These are phyloP conservation scores for Mallotus villosus DNA, from an alignment of 2,797 vertebrate species.

Conservation along the genomic window DNA sequence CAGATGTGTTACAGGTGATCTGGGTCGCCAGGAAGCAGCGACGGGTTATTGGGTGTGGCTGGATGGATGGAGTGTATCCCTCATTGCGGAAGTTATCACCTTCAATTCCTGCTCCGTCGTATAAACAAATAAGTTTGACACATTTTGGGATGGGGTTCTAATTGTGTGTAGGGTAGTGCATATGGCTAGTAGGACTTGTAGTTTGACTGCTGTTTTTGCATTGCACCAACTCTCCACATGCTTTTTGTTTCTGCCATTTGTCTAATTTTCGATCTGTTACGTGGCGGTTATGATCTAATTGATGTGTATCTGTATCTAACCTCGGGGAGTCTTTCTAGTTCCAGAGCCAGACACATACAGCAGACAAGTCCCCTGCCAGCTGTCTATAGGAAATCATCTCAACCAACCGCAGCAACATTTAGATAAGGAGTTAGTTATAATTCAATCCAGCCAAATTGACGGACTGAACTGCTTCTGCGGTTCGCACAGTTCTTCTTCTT, in stretches of 20 bases:
- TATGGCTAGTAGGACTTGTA: no score
- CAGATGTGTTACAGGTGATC: constrained; percentile 71
- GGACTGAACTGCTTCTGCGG: constrained; percentile 60
- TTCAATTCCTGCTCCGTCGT: neutral
- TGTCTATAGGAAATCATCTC: constrained; percentile 49
- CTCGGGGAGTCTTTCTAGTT: constrained; percentile 36
- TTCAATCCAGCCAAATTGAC: constrained; percentile 66
- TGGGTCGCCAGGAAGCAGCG: constrained; percentile 51
- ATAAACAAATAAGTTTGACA: no score
- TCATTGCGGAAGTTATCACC: neutral
- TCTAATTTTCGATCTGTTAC: constrained; percentile 17
- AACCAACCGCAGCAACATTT: constrained; percentile 44
- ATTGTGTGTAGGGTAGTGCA: no score
- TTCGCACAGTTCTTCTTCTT: constrained; percentile 59
- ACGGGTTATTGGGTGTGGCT: constrained; percentile 40
- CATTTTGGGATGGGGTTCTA: no score
- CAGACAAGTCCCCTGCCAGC: constrained; percentile 31
- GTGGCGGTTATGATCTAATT: constrained; percentile 31
- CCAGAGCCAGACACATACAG: constrained; percentile 41
- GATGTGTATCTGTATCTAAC: constrained; percentile 34
- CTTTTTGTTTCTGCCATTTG: constrained; percentile 12
- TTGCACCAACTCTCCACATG: neutral
- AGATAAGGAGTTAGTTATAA: constrained; percentile 56
- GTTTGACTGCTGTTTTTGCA: neutral
- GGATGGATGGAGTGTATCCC: neutral